Evolutionary conservation across 2,113 vertebrate genomes (phyloP), one percentile per base, ranked within the genome.

Genomic region (Mirza zaza): DNA sequence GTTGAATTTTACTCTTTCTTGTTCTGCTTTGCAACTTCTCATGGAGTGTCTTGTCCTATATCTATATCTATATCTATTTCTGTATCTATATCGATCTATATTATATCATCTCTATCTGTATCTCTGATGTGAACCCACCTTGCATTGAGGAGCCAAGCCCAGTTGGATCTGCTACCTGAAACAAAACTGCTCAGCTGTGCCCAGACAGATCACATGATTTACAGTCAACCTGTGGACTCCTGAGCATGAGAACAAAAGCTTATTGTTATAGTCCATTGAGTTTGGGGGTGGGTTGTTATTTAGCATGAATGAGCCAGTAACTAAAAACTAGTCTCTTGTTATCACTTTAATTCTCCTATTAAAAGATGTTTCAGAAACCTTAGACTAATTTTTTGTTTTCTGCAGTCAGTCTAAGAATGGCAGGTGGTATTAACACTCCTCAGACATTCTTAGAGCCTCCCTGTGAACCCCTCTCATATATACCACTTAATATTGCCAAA

Each of bases 301-400:
- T 67, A 82, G 13, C 21, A 36, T 95, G 85, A 67, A 6, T 63
- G 73, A 90, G 4, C 36, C 14, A 93, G 27, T 76, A 29, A 61
- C 29, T 61, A 76, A 68, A 67, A 42, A 80, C 7, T 59, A 39
- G 8, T 55, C 27, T 10, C 3, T 65, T 65, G 63, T 7, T 75
- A 92, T 45, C 10, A 82, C 42, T 76, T 68, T 95, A 81, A 71
- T 79, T 97, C 12, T 94, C 34, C 52, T 77, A 55, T 84, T 89
- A 65, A 42, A 94, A 83, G 50, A 80, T 63, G 8, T 9, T 81
- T 67, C 9, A 50, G 45, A 27, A 2, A 59, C 25, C 20, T 57
- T 80, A 6, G 48, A 59, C 20, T 86, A 34, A 59, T 68, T 6
- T 45, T 91, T 86, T 73, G 6, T 61, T 94, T 82, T 86, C 36